Percentiles rank a stretch among this genome's conserved stretches.
phyloP scores from a whole-genome alignment of 2,888 invertebrate genomes.

The Cantharis lateralis region DNA sequence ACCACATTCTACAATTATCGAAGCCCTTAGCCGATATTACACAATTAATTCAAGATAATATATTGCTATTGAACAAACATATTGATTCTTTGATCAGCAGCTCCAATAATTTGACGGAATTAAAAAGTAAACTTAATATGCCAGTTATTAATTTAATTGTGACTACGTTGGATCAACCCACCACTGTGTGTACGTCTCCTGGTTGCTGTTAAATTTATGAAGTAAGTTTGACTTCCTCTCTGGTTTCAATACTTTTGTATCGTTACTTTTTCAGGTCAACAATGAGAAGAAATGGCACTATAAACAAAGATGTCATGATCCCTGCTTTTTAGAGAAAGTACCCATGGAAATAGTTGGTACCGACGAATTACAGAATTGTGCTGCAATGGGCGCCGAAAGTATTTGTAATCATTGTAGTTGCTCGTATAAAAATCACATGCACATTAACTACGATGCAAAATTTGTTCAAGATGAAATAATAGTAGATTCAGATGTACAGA shows the following conservation, averaged over 20 bases:
- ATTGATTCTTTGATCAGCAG: conserved; percentile 34
- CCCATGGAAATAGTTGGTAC: conserved; percentile 45
- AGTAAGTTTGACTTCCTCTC: conserved; percentile 4
- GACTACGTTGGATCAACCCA: conserved; percentile 41
- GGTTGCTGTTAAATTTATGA: conserved; percentile 38
- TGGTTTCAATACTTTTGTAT: background rate
- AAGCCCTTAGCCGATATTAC: conserved; percentile 50
- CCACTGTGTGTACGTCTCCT: conserved; percentile 44
- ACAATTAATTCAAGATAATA: conserved; percentile 47
- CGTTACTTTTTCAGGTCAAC: conserved; percentile 38
- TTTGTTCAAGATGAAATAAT: conserved; percentile 38
- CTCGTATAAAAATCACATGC: conserved; percentile 46
- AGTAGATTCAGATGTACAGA: conserved; percentile 37
- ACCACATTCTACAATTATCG: conserved; percentile 45
- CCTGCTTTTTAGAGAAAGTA: conserved; percentile 44
- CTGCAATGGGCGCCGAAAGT: conserved; percentile 37
- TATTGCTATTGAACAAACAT: conserved; percentile 42
- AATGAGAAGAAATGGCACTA: conserved; percentile 43
- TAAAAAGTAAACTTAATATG: conserved; percentile 44
- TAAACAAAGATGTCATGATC: conserved; percentile 46
- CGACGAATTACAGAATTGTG: conserved; percentile 42
- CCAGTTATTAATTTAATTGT: conserved; percentile 43
- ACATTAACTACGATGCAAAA: conserved; percentile 46
- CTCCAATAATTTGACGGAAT: conserved; percentile 39
- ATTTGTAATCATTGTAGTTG: conserved; percentile 42